These are phyloP conservation scores for Neoascia interrupta DNA, from an alignment of 2,888 invertebrate species.

Conservation along the genomic window DNA sequence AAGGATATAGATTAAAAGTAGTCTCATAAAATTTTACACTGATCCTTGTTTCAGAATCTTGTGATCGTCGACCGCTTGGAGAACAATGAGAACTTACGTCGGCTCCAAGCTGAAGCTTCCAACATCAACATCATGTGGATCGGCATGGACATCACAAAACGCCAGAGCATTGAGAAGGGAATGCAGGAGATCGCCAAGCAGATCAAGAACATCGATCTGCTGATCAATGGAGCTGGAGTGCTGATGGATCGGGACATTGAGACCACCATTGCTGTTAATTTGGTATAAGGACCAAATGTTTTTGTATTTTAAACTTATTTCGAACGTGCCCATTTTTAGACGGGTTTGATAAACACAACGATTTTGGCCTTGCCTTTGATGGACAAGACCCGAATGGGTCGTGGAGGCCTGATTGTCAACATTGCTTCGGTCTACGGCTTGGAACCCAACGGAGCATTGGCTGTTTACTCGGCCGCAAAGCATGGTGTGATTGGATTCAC, in stretches of 20 bases:
- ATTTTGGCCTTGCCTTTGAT: slow-evolving; percentile 75
- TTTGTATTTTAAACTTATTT: not conserved
- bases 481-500: slow-evolving; percentile 78
- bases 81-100: slow-evolving; percentile 76
- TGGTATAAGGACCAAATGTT: slow-evolving; percentile 73
- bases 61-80: slow-evolving; percentile 76
- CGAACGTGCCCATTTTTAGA: slow-evolving; percentile 63
- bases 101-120: slow-evolving; percentile 74
- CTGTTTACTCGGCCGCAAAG: slow-evolving; percentile 77
- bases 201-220: slow-evolving; percentile 75
- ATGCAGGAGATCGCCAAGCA: slow-evolving; percentile 74
- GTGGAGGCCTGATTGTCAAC: slow-evolving; percentile 76
- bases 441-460: slow-evolving; percentile 76
- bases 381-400: slow-evolving; percentile 76
- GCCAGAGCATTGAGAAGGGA: slow-evolving; percentile 73
- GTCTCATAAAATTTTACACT: not conserved
- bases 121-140: slow-evolving; percentile 73
- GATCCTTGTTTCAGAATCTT: slow-evolving; percentile 72
- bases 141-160: slow-evolving; percentile 75
- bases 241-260: slow-evolving; percentile 77
- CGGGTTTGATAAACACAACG: slow-evolving; percentile 75
- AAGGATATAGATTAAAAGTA: not conserved
- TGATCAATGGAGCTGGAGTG: slow-evolving; percentile 76
- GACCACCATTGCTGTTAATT: slow-evolving; percentile 76
- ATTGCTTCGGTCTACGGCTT: slow-evolving; percentile 77